Percentiles rank a stretch among this genome's conserved stretches.
phyloP scores from a whole-genome alignment of 2,888 invertebrate genomes.

The Lasioglossum zephyrum region DNA sequence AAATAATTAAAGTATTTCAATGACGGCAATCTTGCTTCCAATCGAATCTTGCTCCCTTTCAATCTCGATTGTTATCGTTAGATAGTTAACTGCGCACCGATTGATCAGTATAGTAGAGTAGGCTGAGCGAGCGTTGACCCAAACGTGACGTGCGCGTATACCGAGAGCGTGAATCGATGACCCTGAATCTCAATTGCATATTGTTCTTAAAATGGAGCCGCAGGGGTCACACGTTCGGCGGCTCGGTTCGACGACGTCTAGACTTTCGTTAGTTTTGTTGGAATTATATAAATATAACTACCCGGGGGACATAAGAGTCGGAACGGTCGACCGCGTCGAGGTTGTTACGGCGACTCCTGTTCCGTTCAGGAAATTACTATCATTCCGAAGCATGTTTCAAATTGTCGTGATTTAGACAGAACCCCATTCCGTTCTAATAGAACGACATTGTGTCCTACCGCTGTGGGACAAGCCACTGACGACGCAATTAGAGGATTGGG shows the following conservation, averaged over 20 bases:
- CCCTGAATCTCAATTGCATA: conserved; percentile 37
- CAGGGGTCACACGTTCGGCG: conserved; percentile 11
- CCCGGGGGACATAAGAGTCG: background rate
- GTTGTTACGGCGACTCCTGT: conserved; percentile 16
- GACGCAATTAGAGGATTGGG: conserved; percentile 26
- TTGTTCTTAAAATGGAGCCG: conserved; percentile 44
- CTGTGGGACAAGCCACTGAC: background rate
- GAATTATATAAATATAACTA: conserved; percentile 13
- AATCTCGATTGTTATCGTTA: background rate
- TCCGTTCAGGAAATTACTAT: conserved; percentile 32
- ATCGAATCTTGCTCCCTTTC: background rate
- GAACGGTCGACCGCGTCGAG: background rate
- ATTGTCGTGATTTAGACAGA: conserved; percentile 23
- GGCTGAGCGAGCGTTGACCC: conserved; percentile 40
- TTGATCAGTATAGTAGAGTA: background rate
- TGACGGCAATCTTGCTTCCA: background rate
- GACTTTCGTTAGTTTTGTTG: conserved; percentile 11
- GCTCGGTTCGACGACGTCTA: background rate
- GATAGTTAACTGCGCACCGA: background rate
- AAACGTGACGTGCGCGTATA: background rate
- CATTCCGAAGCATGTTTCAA: conserved; percentile 21
- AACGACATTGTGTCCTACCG: conserved; percentile 17
- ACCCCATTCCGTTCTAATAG: conserved; percentile 20
- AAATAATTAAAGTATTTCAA: too few relatives aligned
- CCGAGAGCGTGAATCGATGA: conserved; percentile 23